Base-by-base conservation (phyloP, 2,797 vertebrate species). In the Crax fasciolata region DNA sequence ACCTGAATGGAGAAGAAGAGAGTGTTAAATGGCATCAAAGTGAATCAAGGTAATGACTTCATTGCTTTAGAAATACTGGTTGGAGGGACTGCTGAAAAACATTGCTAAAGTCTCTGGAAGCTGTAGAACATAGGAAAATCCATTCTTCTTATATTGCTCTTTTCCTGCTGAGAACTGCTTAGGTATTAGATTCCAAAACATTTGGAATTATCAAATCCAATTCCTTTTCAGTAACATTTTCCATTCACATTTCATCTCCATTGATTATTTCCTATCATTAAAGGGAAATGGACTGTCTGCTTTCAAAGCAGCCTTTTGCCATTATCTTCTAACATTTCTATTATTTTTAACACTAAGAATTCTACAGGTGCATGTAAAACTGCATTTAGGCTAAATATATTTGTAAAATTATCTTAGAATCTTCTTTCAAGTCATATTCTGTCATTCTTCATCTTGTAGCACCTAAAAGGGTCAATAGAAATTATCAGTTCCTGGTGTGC, bases 1-100 rank as follows among this genome's bases (percentile, higher is more conserved):
- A 99, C 98, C 98, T 99, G 95, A 96, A 93, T 38, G 68, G 55
- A 88, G 59, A 59, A 85, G 18, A 83, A 28, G 9, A 16, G 27
- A 94, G 79, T 4, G 13, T 84, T 73, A 75, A 89, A 80, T 41
- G 20, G 39, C 32, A 84, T 61, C 66, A 19, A 62, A 43, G 11
- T 27, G 12, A 84, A 68, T 57, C 48, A 65, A 85, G 27, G 54
- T n/a, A 85, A 76, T 1, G 1, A 65, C 49, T 75, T 81, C 19
- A n/a, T 10, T 83, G 39, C 32, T 91, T 24, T 79, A 73, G 76
- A 79, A 84, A 84, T 55, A 86, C 6, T 1, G 0, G 35, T 54
- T n/a, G 20, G 38, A 87, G 86, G 30, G 67, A 86, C 87, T 92
- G 63, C 61, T 74, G 59, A 87, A 63, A 96, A 94, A 84, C 65